Conservation (phyloP, 2,113 vertebrate genomes). For the Chiloscyllium plagiosum region DNA sequence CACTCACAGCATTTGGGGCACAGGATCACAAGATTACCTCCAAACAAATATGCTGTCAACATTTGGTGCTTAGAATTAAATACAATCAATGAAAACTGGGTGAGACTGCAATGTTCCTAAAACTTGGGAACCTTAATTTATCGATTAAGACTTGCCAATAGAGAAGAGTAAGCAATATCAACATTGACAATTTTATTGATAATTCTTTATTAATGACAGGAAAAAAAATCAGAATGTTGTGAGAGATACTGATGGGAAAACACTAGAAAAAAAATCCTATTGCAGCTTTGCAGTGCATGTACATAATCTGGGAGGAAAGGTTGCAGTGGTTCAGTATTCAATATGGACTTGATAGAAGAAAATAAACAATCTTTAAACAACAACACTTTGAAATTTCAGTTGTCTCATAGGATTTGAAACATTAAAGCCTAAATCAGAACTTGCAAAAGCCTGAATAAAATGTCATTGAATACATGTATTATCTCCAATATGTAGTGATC, state of each 20-base stretch:
- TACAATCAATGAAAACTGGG: not conserved
- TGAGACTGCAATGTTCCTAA: not conserved
- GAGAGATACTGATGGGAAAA: not conserved
- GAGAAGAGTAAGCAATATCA: not conserved
- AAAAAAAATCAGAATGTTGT: not conserved
- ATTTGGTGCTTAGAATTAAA: not conserved
- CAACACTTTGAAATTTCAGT: not conserved
- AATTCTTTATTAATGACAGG: not conserved
- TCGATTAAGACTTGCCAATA: not conserved
- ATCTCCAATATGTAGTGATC: not conserved
- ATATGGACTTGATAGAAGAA: not conserved
- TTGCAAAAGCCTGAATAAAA: not conserved
- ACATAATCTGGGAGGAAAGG: not conserved
- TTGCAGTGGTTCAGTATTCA: not conserved
- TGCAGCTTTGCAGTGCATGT: not conserved
- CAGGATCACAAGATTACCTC: not conserved
- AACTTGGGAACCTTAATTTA: not conserved
- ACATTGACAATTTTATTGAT: not conserved
- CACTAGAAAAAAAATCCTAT: not conserved
- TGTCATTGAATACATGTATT: not conserved
- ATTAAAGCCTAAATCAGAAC: not conserved
- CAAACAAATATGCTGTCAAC: not conserved
- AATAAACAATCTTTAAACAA: not conserved
- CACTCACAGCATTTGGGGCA: no score
- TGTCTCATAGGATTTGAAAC: not conserved